Conservation (phyloP, 2,113 vertebrate genomes). For the Numida meleagris region DNA sequence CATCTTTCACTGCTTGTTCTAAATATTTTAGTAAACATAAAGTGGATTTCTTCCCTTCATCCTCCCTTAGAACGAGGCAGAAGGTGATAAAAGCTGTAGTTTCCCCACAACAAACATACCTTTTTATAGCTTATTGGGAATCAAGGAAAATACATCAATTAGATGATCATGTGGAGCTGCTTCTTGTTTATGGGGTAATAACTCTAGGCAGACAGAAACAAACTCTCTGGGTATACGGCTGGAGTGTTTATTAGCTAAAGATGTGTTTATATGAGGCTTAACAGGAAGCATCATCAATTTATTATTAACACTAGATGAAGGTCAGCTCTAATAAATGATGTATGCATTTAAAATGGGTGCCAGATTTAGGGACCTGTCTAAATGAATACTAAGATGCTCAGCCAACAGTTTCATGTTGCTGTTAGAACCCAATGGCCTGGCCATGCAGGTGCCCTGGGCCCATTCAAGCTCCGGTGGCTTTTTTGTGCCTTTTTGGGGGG, state of each 20-base stretch:
- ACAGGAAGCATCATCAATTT: not conserved
- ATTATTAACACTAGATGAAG: not conserved
- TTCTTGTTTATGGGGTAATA: slow-evolving; percentile 56
- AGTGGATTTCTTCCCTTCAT: not conserved
- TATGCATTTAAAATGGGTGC: not conserved
- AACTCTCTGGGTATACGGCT: not conserved
- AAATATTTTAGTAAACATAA: slow-evolving; percentile 57
- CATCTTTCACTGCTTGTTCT: slow-evolving; percentile 12
- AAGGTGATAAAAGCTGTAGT: slow-evolving; percentile 29
- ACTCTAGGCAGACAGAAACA: not conserved
- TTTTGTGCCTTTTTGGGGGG: not conserved
- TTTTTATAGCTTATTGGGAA: slow-evolving; percentile 55
- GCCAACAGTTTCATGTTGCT: not conserved
- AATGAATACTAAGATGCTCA: not conserved
- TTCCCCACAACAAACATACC: not conserved
- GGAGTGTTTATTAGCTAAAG: not conserved
- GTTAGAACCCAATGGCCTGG: not conserved
- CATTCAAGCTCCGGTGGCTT: not conserved
- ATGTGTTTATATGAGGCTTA: not conserved
- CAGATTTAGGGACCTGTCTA: not conserved
- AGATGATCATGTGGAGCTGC: slow-evolving; percentile 2
- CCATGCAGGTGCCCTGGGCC: rapidly evolving
- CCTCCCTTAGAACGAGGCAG: slow-evolving; percentile 12
- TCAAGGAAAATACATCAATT: slow-evolving; percentile 57
- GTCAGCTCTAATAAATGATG: not conserved